Conservation (phyloP, 2,888 invertebrate species). For the Alcis repandata region DNA sequence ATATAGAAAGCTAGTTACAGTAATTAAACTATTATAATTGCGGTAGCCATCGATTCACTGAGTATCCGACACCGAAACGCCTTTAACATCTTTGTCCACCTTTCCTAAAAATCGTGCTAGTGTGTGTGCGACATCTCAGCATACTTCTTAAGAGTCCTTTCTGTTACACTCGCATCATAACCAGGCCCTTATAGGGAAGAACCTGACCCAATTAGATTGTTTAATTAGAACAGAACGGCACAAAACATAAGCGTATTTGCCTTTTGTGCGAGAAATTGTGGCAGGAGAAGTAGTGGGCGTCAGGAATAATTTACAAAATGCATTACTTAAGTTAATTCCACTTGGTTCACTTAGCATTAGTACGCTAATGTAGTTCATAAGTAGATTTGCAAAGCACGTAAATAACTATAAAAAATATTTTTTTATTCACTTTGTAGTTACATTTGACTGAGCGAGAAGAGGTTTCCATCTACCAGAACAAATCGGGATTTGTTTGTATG, state of each 20-base stretch:
- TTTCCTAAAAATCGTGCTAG: background rate
- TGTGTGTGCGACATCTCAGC: background rate
- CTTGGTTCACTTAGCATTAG: background rate
- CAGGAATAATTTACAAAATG: slow-evolving; percentile 31
- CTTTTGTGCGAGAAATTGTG: slow-evolving; percentile 39
- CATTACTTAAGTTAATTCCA: slow-evolving; percentile 10
- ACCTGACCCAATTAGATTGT: slow-evolving; percentile 61
- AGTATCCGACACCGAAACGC: background rate
- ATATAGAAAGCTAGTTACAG: too few relatives aligned
- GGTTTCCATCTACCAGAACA: too few relatives aligned
- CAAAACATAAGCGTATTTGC: slow-evolving; percentile 47
- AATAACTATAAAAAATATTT: too few relatives aligned
- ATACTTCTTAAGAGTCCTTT: slow-evolving; percentile 11
- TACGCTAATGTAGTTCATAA: background rate
- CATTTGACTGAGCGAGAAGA: too few relatives aligned
- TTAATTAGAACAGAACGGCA: slow-evolving; percentile 55
- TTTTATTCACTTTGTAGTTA: too few relatives aligned
- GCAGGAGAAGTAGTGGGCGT: slow-evolving; percentile 29
- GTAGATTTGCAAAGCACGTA: background rate
- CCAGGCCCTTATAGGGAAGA: slow-evolving; percentile 44
- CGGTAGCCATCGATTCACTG: background rate
- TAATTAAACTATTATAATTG: too few relatives aligned
- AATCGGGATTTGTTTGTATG: too few relatives aligned
- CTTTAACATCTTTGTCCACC: background rate
- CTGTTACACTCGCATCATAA: slow-evolving; percentile 17